These are phyloP conservation scores for Petrocephalus sullivani DNA, from an alignment of 2,797 vertebrate genomes.

Conservation along the genomic window DNA sequence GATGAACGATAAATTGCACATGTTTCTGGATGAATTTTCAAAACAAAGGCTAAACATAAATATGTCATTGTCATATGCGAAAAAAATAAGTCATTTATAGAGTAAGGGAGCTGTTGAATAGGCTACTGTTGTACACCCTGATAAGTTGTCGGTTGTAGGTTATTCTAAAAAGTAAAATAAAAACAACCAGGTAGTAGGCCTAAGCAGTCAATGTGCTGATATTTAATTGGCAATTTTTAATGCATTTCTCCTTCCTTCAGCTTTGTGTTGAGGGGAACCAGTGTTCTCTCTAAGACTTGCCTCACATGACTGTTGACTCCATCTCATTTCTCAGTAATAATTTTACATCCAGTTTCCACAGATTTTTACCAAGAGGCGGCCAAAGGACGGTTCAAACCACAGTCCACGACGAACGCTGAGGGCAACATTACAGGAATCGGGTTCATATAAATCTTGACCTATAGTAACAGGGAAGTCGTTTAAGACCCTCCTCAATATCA, in stretches of 20 bases:
- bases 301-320: neutral
- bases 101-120: neutral
- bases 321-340: neutral
- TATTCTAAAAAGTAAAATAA: neutral
- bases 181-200: neutral
- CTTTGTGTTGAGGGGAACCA: neutral
- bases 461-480: neutral
- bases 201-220: neutral
- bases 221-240: neutral
- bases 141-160: neutral
- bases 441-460: neutral
- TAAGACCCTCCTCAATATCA: conserved; percentile 1
- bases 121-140: neutral
- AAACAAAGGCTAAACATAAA: neutral
- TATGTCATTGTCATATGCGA: neutral
- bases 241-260: neutral
- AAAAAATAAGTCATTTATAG: neutral
- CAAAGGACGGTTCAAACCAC: neutral
- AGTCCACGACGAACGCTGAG: neutral
- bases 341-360: neutral
- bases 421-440: neutral
- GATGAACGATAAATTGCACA: neutral
- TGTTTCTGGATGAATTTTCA: conserved; percentile 6
- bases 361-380: neutral
- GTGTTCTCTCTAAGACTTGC: neutral